Conservation (phyloP, 1,140 invertebrate genomes). For the Hylaeus anthracinus region DNA sequence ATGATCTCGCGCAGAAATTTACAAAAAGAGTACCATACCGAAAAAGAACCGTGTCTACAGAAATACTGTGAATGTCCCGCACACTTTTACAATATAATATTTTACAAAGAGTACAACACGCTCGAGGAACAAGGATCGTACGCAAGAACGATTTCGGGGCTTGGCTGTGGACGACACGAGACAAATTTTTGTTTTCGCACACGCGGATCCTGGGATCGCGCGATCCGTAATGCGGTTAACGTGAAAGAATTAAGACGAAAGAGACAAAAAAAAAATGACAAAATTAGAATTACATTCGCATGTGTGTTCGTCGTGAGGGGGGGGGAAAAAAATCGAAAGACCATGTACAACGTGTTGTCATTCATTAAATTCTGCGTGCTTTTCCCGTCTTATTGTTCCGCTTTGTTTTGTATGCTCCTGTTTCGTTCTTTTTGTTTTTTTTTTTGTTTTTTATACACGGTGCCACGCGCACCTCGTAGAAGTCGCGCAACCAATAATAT, state of each 20-base stretch:
- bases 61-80: slow-evolving; percentile 39
- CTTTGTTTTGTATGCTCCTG: slow-evolving; percentile 37
- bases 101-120: slow-evolving; percentile 44
- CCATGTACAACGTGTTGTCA: slow-evolving; percentile 24
- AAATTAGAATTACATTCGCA: neutral
- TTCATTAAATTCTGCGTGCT: slow-evolving; percentile 21
- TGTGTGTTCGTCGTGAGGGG: neutral
- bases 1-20: slow-evolving; percentile 37
- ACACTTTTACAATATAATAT: slow-evolving; percentile 43
- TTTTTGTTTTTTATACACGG: slow-evolving; percentile 62
- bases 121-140: slow-evolving; percentile 27
- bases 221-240: slow-evolving; percentile 34
- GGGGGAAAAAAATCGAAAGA: slow-evolving; percentile 50
- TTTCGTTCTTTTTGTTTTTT: slow-evolving; percentile 13
- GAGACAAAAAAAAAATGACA: neutral
- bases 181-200: neutral
- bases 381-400: slow-evolving; percentile 26
- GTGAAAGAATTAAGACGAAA: slow-evolving; percentile 18
- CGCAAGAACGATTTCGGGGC: slow-evolving; percentile 32
- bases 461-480: slow-evolving; percentile 40
- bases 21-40: slow-evolving; percentile 24
- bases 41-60: slow-evolving; percentile 32
- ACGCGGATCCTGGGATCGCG: slow-evolving; percentile 32
- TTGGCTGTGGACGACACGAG: neutral
- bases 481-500: slow-evolving; percentile 69